Percentiles rank a stretch among this genome's conserved stretches.
These are phyloP conservation scores for Hermodice carunculata DNA, from an alignment of 2,888 invertebrate genomes.

Conservation along the genomic window DNA sequence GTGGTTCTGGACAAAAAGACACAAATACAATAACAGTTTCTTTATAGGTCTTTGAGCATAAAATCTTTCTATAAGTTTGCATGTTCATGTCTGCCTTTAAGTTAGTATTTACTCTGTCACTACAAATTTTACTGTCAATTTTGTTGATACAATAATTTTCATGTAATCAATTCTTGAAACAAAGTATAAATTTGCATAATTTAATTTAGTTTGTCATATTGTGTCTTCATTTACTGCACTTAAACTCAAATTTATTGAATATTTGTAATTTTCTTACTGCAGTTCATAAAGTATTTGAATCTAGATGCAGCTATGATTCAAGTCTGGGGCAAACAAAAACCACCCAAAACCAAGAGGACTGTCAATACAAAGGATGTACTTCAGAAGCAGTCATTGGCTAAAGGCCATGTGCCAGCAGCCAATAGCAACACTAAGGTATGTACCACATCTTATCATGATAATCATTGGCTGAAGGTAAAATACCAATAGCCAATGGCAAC, in stretches of 20 bases:
- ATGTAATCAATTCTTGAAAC: no score
- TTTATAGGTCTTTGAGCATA: no score
- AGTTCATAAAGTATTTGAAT: constrained; percentile 71
- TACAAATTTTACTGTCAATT: no score
- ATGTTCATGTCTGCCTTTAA: no score
- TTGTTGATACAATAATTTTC: no score
- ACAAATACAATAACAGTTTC: no score
- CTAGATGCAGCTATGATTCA: constrained; percentile 71
- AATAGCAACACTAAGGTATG: constrained; percentile 38
- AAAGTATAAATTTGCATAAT: background rate
- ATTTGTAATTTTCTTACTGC: no score
- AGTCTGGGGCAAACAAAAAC: constrained; percentile 72
- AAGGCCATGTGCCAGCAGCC: constrained; percentile 49
- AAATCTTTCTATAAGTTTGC: no score
- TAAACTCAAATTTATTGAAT: no score
- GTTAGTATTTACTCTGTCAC: no score
- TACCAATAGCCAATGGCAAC: no score
- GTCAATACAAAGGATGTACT: constrained; percentile 52
- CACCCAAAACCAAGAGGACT: constrained; percentile 51
- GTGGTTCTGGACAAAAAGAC: no score
- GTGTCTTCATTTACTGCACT: background rate
- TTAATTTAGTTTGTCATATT: background rate
- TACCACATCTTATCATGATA: constrained; percentile 52
- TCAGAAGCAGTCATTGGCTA: constrained; percentile 42
- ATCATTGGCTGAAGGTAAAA: background rate